phyloP scores from a whole-genome alignment of 2,113 vertebrate genomes.

The Heptranchias perlo region DNA sequence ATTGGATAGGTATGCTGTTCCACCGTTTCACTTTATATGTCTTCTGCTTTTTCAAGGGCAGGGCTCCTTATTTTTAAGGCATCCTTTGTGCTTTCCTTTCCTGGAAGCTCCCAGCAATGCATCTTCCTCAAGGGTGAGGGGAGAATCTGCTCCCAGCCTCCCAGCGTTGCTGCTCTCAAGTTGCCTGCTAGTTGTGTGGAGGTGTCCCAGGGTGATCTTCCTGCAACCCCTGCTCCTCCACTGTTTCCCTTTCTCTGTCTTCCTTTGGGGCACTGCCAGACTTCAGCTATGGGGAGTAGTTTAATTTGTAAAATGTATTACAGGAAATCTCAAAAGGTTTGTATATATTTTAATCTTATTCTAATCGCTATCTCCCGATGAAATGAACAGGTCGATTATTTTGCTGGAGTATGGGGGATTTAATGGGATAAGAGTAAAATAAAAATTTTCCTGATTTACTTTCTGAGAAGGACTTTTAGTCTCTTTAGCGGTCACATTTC shows the following conservation, averaged over 20 bases:
- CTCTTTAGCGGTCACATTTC: slow-evolving; percentile 27
- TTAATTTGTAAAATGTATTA: neutral
- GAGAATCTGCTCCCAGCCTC: neutral
- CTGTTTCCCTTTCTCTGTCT: neutral
- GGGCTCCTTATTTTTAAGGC: no score
- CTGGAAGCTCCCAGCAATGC: neutral
- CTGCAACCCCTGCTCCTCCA: neutral
- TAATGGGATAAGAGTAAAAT: neutral
- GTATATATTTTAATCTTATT: neutral
- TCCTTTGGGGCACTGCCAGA: neutral
- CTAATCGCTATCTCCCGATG: neutral
- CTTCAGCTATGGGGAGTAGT: neutral
- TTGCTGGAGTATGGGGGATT: neutral
- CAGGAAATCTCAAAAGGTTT: neutral
- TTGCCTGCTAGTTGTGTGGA: neutral
- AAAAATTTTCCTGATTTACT: slow-evolving; percentile 14
- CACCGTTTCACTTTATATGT: neutral
- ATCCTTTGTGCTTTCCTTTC: neutral
- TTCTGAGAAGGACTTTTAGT: slow-evolving; percentile 5
- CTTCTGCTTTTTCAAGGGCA: neutral
- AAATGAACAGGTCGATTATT: neutral
- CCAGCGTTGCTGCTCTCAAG: neutral
- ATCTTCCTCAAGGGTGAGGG: neutral
- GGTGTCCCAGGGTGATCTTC: neutral
- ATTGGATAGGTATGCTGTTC: neutral